Percentiles rank a stretch among this genome's conserved stretches.
These are phyloP conservation scores for Myiozetetes cayanensis DNA, from an alignment of 2,113 vertebrate species.

Conservation along the genomic window DNA sequence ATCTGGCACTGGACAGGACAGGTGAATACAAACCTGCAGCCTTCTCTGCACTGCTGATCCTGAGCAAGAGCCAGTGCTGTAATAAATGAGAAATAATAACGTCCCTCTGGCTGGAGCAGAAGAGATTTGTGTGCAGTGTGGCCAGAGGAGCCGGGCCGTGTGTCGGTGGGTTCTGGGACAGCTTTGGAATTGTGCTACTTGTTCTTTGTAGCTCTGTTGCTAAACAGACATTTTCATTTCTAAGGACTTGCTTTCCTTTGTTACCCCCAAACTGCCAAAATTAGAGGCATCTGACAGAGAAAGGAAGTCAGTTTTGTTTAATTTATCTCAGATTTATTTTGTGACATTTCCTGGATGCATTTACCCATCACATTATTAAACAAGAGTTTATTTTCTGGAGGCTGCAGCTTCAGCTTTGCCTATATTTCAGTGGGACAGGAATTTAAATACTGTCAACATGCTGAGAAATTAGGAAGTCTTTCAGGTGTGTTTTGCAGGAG, in stretches of 20 bases:
- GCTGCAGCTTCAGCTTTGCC: constrained; percentile 18
- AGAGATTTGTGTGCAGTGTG: background rate
- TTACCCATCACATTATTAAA: constrained; percentile 39
- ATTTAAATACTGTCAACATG: constrained; percentile 19
- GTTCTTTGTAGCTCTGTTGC: background rate
- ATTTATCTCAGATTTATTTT: constrained; percentile 44
- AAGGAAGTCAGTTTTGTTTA: constrained; percentile 47
- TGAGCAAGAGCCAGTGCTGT: fast-evolving
- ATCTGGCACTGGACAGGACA: background rate
- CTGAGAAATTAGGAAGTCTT: constrained; percentile 31
- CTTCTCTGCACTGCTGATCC: background rate
- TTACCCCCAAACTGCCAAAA: constrained; percentile 15
- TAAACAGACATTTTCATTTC: background rate
- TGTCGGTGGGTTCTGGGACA: background rate
- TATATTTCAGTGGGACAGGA: constrained; percentile 17
- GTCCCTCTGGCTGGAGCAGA: background rate
- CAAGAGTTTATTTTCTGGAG: constrained; percentile 56
- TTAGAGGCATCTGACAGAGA: background rate
- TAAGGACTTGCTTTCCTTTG: background rate
- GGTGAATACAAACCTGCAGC: background rate
- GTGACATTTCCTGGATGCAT: constrained; percentile 39
- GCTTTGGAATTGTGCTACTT: background rate
- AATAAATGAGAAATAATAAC: background rate
- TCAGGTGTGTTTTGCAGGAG: constrained; percentile 46
- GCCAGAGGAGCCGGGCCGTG: background rate